Evolutionary conservation across 2,113 vertebrate genomes (phyloP), one percentile per base, ranked within the genome.

Genomic region (Rostratula benghalensis): DNA sequence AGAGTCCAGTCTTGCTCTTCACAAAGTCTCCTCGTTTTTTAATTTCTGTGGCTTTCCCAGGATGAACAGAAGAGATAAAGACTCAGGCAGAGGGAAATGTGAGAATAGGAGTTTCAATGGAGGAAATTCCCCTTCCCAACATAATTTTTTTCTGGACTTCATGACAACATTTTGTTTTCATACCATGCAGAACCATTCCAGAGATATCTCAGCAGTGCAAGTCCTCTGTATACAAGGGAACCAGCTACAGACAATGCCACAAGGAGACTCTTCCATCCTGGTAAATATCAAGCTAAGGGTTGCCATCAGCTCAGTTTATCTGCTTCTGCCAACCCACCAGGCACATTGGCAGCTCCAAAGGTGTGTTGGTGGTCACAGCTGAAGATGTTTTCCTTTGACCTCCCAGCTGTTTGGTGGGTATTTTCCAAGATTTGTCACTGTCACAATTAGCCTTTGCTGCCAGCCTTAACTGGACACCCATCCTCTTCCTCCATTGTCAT

Each of bases 11-110:
- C 25, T 28, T 60, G 19, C 53, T 93, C 67, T 77, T 91, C 75
- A 89, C 83, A 59, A 82, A 80, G 3, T 76, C 48, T 91, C 35
- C n/a, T 30, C 2, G 25, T 89, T 83, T 87, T 67, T 91, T 91
- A 23, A 31, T 95, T 90, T 37, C 45, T 4, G 1, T 84, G 83
- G 30, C 45, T 94, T 90, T 48, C 30, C 56, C 48, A 76, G 45
- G 89, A 84, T 0, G 7, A 93, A 53, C 61, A 89, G 83, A 75
- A 90, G 61, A 95, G 95, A 83, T 57, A 80, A 89, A 94, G 61
- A 41, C 69, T 75, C n/a, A 43, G 20, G 83, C 45, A 73, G 53
- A 87, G 37, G 57, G 89, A 87, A 84, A 51, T 39, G 37, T 69
- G 67, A 93, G 64, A 75, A 92, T 63, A 93, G 69, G 48, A 92